Evolutionary conservation across 2,888 invertebrate genomes (phyloP), one percentile per base, ranked within the genome.

Genomic region (Lithophane leautieri): DNA sequence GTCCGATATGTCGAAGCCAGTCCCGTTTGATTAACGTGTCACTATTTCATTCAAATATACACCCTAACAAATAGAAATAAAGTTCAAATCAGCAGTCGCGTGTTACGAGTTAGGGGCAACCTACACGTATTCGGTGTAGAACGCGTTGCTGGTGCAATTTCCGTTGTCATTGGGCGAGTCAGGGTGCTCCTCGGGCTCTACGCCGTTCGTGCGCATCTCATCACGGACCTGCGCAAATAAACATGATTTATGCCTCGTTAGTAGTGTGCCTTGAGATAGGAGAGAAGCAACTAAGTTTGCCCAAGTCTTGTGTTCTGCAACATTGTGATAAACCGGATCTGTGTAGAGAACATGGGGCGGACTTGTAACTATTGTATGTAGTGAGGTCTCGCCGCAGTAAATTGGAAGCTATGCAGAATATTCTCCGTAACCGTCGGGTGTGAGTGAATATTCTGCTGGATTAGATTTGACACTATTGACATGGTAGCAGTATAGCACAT

Each of bases 91-190:
- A 14, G 84, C 86, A 87, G 84, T 87, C 73, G 82, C 75, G 77
- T 75, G 56, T 60, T 7, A 25, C 4, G n/a, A 60, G 40, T 47
- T 40, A 58, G 28, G 54, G 66, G 44, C 61, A 25, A 66, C 90
- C 90, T 94, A 95, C 61, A 92, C 91, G 83, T 93, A 89, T 78
- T 95, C 95, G 4, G 91, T 90, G 97, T 91, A 97, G 97, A 96
- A 97, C 89, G 95, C 96, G 87, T 96, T 96, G 92, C 96, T 96
- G 96, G 98, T 94, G 96, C 98, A 95, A 95, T 97, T 95, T 94
- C 97, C 97, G 88, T 95, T 97, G 89, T 97, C 97, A 75, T 91
- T 96, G 9, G 97, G 97, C 0, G 97, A 97, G 89, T 97, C 97
- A 0, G 97, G 96, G 85, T 97, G 97, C 84, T 97, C 97, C 86